These are phyloP conservation scores for Caradrina kadenii DNA, from an alignment of 2,888 invertebrate species.

Conservation along the genomic window DNA sequence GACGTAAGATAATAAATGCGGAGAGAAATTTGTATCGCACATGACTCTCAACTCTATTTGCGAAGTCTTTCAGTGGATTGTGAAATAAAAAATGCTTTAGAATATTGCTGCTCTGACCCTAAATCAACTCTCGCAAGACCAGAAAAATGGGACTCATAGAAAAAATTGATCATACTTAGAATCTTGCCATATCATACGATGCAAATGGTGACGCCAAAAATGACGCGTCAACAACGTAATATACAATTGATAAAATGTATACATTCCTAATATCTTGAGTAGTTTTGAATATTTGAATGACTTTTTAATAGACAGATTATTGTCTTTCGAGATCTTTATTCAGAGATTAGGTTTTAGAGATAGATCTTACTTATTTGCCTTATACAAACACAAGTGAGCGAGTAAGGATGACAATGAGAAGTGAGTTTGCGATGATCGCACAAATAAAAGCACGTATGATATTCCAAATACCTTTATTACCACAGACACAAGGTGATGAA, in stretches of 20 bases:
- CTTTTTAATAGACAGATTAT: constrained; percentile 5
- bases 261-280: constrained; percentile 1
- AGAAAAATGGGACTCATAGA: neutral
- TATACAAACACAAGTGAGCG: constrained; percentile 5
- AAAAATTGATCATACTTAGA: neutral
- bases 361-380: constrained; percentile 23
- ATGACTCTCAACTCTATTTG: too few relatives aligned
- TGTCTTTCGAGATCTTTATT: constrained; percentile 4
- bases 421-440: constrained; percentile 26
- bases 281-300: constrained; percentile 5
- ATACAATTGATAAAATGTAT: neutral
- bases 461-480: constrained; percentile 53
- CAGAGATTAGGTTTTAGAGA: constrained; percentile 30
- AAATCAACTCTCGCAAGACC: neutral
- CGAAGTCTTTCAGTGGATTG: too few relatives aligned
- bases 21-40: too few relatives aligned
- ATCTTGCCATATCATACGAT: neutral
- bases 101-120: neutral
- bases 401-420: constrained; percentile 32
- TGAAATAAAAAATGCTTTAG: neutral
- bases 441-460: constrained; percentile 55
- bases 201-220: constrained; percentile 2
- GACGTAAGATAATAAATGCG: too few relatives aligned
- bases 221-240: neutral
- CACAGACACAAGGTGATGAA: constrained; percentile 22